phyloP scores from a whole-genome alignment of 2,797 vertebrate genomes.

The Anabacerthia variegaticeps region DNA sequence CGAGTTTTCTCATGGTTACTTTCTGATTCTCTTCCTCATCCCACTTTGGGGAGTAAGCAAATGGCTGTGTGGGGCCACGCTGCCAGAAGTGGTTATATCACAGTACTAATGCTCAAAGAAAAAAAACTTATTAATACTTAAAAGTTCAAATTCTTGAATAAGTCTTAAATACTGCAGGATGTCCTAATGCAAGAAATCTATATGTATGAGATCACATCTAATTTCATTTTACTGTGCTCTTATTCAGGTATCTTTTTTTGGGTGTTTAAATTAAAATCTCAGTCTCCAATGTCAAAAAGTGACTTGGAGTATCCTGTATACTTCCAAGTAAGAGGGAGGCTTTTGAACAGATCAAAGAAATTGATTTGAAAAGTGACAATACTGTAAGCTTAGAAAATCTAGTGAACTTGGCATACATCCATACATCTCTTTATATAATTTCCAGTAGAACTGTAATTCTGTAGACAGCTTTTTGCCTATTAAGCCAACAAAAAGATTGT shows the following conservation, averaged over 20 bases:
- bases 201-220: neutral
- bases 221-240: neutral
- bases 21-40: neutral
- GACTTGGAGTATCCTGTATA: neutral
- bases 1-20: neutral
- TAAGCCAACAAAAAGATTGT: neutral
- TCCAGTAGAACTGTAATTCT: neutral
- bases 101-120: neutral
- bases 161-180: neutral
- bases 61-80: neutral
- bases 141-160: neutral
- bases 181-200: neutral
- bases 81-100: neutral
- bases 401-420: neutral
- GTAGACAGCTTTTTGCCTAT: neutral
- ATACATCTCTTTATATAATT: neutral
- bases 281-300: neutral
- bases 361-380: neutral
- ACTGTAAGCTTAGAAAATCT: neutral
- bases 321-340: fast-evolving
- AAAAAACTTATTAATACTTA: neutral
- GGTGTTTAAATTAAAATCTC: neutral
- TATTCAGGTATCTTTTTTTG: neutral
- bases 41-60: neutral
- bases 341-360: neutral